Conservation (phyloP, 1,140 invertebrate genomes). For the Melanaphis sacchari region DNA sequence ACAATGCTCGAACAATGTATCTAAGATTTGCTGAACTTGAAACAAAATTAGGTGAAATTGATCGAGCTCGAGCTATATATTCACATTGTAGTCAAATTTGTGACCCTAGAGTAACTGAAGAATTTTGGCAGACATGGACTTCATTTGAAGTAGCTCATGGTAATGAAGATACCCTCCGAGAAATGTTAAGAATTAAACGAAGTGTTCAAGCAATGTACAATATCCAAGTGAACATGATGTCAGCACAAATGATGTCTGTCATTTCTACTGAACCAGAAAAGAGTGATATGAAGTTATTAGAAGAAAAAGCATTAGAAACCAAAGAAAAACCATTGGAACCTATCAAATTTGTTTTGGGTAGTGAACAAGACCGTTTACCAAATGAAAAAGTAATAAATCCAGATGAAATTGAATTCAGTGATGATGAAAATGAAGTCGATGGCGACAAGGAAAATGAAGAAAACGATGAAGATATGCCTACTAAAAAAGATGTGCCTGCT, state of each 20-base stretch:
- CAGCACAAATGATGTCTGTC: slow-evolving; percentile 88
- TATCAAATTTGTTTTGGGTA: slow-evolving; percentile 53
- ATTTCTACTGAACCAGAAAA: slow-evolving; percentile 75
- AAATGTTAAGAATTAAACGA: slow-evolving; percentile 98
- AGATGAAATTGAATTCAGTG: slow-evolving; percentile 53
- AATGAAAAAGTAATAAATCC: slow-evolving; percentile 37
- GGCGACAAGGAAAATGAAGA: slow-evolving; percentile 40
- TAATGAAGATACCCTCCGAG: slow-evolving; percentile 99
- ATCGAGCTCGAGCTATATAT: slow-evolving; percentile 95
- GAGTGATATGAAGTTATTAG: slow-evolving; percentile 87
- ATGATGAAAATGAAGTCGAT: slow-evolving; percentile 46
- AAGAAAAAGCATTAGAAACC: slow-evolving; percentile 76
- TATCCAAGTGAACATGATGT: slow-evolving; percentile 96
- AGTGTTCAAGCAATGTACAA: slow-evolving; percentile 97
- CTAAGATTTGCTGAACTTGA: slow-evolving; percentile 97
- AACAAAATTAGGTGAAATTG: slow-evolving; percentile 96
- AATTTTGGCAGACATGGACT: slow-evolving; percentile 99
- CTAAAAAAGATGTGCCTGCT: slow-evolving; percentile 41
- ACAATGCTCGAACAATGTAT: slow-evolving; percentile 95
- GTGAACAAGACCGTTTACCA: slow-evolving; percentile 48
- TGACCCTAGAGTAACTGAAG: slow-evolving; percentile 91
- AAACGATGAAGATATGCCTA: slow-evolving; percentile 23
- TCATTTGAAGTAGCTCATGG: slow-evolving; percentile 99
- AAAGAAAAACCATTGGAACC: slow-evolving; percentile 52
- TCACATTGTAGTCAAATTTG: slow-evolving; percentile 98